Evolutionary conservation across 2,888 invertebrate species (phyloP).

Genomic region (Andrena marginata): DNA sequence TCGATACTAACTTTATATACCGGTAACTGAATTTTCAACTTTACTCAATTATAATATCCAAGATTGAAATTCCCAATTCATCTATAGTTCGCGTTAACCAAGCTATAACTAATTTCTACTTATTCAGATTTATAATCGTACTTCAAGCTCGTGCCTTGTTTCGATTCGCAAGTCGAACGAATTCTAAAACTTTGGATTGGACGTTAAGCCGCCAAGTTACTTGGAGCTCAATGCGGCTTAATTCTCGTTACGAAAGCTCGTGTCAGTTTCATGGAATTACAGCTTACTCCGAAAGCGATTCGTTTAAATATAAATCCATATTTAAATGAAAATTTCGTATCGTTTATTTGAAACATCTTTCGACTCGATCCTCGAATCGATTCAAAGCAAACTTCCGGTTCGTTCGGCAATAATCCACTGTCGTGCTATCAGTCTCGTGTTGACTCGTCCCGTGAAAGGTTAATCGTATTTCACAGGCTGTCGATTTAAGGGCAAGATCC

Average conservation of each 20-base stretch:
- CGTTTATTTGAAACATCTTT: not conserved
- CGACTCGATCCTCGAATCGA: not conserved
- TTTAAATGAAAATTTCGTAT: not conserved
- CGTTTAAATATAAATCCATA: not conserved
- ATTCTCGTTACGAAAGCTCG: not conserved
- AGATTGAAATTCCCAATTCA: too few relatives aligned
- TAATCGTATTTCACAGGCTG: conserved; percentile 25
- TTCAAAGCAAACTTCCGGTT: conserved; percentile 15
- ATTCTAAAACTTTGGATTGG: too few relatives aligned
- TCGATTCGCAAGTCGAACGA: too few relatives aligned
- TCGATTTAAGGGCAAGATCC: conserved; percentile 3
- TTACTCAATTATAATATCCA: too few relatives aligned
- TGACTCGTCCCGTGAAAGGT: conserved; percentile 37
- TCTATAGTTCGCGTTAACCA: too few relatives aligned
- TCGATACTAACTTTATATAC: too few relatives aligned
- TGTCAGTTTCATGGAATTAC: not conserved
- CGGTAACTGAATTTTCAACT: too few relatives aligned
- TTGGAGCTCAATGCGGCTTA: too few relatives aligned
- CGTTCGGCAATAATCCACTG: conserved; percentile 15
- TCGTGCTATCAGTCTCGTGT: conserved; percentile 19
- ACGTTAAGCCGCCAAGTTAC: too few relatives aligned
- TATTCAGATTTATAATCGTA: too few relatives aligned
- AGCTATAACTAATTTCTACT: too few relatives aligned
- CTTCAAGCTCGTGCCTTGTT: too few relatives aligned
- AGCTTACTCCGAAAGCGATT: not conserved